Evolutionary conservation across 2,113 vertebrate genomes (phyloP).

Genomic region (Lophochroa leadbeateri): DNA sequence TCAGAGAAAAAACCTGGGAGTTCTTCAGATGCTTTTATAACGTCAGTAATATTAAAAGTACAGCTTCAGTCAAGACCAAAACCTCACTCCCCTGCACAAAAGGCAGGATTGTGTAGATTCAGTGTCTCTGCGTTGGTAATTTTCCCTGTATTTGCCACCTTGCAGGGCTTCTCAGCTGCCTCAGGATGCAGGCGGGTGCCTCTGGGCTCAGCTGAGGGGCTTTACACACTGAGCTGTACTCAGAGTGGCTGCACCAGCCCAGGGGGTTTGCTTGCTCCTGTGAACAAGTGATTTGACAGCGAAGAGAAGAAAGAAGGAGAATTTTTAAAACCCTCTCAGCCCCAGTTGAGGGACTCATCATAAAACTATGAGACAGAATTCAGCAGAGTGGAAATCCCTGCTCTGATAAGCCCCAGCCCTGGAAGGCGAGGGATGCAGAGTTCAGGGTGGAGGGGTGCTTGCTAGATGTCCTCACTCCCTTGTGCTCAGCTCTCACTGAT

Average conservation of each 20-base stretch:
- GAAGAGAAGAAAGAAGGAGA: neutral
- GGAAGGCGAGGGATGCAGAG: neutral
- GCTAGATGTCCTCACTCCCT: neutral
- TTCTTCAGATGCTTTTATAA: neutral
- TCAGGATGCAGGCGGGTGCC: rapidly evolving
- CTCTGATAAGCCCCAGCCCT: neutral
- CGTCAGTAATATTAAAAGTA: neutral
- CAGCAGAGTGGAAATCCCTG: constrained; percentile 9
- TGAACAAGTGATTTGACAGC: neutral
- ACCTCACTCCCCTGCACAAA: neutral
- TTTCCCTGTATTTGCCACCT: neutral
- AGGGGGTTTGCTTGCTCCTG: neutral
- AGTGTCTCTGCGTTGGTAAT: rapidly evolving
- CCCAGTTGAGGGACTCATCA: neutral
- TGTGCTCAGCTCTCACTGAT: neutral
- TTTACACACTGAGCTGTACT: neutral
- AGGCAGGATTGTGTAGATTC: neutral
- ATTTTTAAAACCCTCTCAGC: neutral
- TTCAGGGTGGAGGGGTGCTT: neutral
- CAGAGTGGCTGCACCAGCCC: rapidly evolving
- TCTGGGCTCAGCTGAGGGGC: neutral
- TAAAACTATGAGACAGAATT: neutral
- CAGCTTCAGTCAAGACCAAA: neutral
- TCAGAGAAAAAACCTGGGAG: neutral
- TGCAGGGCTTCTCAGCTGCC: neutral